A percentile compares a stretch with the other conserved stretches of the same genome.
These are phyloP conservation scores for Takifugu ocellatus DNA, from an alignment of 2,797 vertebrate genomes.

Conservation along the genomic window DNA sequence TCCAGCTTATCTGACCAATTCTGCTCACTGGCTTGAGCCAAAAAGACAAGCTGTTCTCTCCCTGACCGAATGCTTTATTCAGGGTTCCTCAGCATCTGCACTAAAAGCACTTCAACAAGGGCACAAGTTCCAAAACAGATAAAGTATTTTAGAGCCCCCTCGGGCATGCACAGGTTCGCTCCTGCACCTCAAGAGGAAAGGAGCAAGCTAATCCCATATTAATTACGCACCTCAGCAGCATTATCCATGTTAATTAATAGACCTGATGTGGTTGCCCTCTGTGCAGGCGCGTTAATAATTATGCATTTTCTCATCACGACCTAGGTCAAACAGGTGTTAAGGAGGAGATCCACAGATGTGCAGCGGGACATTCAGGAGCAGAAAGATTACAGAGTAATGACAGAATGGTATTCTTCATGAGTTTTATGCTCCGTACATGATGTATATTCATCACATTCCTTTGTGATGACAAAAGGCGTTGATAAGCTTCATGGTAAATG, in stretches of 20 bases:
- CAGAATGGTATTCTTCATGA: no score
- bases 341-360: neutral
- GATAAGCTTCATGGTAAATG: neutral
- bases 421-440: no score
- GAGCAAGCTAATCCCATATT: slow-evolving; percentile 42
- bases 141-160: neutral
- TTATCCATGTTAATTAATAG: slow-evolving; percentile 36
- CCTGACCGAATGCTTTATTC: neutral
- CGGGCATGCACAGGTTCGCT: no score
- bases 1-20: slow-evolving; percentile 27
- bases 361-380: no score
- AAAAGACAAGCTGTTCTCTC: slow-evolving; percentile 4
- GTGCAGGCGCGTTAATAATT: neutral
- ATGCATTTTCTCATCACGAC: neutral
- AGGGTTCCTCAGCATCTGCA: neutral
- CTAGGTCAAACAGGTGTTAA: neutral
- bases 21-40: slow-evolving; percentile 9
- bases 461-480: neutral
- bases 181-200: no score
- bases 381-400: no score
- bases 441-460: neutral
- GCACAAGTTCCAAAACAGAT: neutral
- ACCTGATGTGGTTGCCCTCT: slow-evolving; percentile 11
- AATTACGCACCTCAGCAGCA: slow-evolving; percentile 23
- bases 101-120: neutral